Percentiles rank a stretch among this genome's conserved stretches.
These are phyloP conservation scores for Archips xylosteana DNA, from an alignment of 2,888 invertebrate genomes.

Conservation along the genomic window DNA sequence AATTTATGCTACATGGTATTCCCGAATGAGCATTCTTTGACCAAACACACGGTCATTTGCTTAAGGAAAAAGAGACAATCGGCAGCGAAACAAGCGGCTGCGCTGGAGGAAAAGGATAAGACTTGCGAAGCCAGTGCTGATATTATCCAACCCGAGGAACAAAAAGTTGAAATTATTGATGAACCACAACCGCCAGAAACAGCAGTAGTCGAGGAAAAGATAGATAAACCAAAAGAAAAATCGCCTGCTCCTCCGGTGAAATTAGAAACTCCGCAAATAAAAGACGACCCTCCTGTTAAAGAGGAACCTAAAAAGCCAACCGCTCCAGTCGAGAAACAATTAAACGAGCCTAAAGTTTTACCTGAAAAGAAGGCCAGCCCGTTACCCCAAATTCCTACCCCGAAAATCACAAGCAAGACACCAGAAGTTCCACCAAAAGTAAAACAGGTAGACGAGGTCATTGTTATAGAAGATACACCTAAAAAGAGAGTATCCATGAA, in stretches of 20 bases:
- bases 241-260: conserved; percentile 8
- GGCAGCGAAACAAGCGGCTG: conserved; percentile 57
- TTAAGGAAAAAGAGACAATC: conserved; percentile 76
- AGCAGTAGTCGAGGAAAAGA: conserved; percentile 37
- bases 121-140: conserved; percentile 44
- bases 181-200: conserved; percentile 45
- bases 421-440: conserved; percentile 48
- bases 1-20: conserved; percentile 83
- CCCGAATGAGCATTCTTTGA: conserved; percentile 81
- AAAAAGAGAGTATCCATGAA: conserved; percentile 65
- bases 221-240: conserved; percentile 9
- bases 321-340: conserved; percentile 13
- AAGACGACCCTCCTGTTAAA: conserved; percentile 15
- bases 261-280: conserved; percentile 11
- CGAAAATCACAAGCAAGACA: conserved; percentile 44
- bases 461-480: conserved; percentile 50
- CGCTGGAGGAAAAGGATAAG: conserved; percentile 50
- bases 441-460: conserved; percentile 46
- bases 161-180: conserved; percentile 33
- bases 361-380: conserved; percentile 19
- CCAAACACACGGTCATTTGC: conserved; percentile 74
- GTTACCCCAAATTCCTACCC: conserved; percentile 10
- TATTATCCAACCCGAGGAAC: conserved; percentile 44
- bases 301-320: not conserved
- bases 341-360: conserved; percentile 9